Conservation (phyloP, 2,888 invertebrate genomes). For the Furcula furcula region DNA sequence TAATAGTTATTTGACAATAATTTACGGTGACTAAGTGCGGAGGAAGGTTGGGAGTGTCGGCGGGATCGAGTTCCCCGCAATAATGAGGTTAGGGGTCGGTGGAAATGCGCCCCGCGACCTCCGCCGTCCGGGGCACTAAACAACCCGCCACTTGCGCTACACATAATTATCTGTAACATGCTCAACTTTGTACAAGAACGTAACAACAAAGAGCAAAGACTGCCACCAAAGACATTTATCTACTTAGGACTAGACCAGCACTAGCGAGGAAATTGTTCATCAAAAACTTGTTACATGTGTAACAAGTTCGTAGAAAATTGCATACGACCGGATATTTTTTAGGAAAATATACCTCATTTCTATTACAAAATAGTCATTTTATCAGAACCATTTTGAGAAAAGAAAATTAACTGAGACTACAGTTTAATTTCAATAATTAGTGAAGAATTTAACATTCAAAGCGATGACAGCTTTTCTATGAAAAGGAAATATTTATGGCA, state of each 20-base stretch:
- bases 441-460: no score
- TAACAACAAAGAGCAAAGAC: neutral
- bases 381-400: no score
- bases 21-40: conserved; percentile 32
- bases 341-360: neutral
- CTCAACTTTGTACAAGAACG: neutral
- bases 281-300: no score
- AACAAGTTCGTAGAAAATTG: neutral
- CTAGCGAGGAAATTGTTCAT: no score
- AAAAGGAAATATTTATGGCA: no score
- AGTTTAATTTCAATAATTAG: no score
- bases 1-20: conserved; percentile 38
- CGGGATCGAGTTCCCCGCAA: conserved; percentile 49
- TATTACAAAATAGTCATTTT: neutral
- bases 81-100: conserved; percentile 54
- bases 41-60: conserved; percentile 26
- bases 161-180: conserved; percentile 20
- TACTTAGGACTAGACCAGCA: no score
- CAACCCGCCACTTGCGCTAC: conserved; percentile 14
- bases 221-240: neutral
- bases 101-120: conserved; percentile 28
- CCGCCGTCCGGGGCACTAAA: conserved; percentile 29
- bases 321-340: no score
- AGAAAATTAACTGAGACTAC: no score
- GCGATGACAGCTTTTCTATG: no score